Conservation (phyloP, 1,140 invertebrate genomes). For the Calliphora vicina region DNA sequence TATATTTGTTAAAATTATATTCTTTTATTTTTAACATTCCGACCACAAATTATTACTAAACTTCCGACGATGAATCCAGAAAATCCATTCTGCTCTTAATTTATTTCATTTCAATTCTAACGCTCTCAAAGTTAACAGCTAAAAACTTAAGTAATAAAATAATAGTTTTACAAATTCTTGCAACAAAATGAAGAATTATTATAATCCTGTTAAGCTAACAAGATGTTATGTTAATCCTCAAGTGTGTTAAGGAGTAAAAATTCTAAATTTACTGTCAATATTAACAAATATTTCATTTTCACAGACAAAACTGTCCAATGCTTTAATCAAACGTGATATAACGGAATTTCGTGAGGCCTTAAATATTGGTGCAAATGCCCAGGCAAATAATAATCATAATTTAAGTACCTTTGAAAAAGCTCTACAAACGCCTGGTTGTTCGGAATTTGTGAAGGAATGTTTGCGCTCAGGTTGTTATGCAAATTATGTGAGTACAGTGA, state of each 20-base stretch:
- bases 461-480: slow-evolving; percentile 73
- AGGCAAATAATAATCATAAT: slow-evolving; percentile 45
- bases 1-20: too few relatives aligned
- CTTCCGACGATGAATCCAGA: background rate
- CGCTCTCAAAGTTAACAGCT: background rate
- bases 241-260: background rate
- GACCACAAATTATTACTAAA: background rate
- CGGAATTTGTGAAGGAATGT: slow-evolving; percentile 69
- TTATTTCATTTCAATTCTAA: background rate
- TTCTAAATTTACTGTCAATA: background rate
- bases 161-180: background rate
- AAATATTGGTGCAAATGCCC: slow-evolving; percentile 52
- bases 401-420: slow-evolving; percentile 52
- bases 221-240: background rate
- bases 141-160: background rate
- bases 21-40: too few relatives aligned
- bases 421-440: slow-evolving; percentile 59
- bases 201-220: background rate
- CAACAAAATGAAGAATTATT: background rate
- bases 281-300: background rate
- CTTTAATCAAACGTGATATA: slow-evolving; percentile 48
- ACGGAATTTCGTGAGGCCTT: slow-evolving; percentile 49
- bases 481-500: slow-evolving; percentile 65
- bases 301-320: background rate
- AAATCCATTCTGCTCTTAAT: background rate